Evolutionary conservation across 1,140 invertebrate genomes (phyloP).

Genomic region (roundworm (Caenorhabditis elegans)): DNA sequence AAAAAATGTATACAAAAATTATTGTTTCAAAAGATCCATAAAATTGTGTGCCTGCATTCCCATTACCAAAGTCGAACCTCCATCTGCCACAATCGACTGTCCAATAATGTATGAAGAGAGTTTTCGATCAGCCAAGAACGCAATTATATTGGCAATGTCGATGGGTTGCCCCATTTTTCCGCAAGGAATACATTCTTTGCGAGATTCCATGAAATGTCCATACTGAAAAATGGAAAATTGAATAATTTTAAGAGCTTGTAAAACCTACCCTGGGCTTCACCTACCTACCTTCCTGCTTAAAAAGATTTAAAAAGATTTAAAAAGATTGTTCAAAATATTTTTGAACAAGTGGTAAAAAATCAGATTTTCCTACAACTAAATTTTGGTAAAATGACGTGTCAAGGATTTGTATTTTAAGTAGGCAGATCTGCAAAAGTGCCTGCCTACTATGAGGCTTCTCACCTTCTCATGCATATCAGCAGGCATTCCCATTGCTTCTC

Average conservation of each 20-base stretch:
- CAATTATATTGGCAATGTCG: not conserved
- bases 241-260: too few species aligned
- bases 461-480: not conserved
- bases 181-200: not conserved
- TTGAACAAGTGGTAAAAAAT: not conserved
- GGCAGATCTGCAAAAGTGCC: too few species aligned
- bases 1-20: not conserved
- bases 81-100: not conserved
- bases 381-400: too few species aligned
- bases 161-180: not conserved
- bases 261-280: too few species aligned
- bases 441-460: too few species aligned
- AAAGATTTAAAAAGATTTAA: too few species aligned
- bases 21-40: not conserved
- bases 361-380: too few species aligned
- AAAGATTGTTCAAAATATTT: too few species aligned
- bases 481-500: not conserved
- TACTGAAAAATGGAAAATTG: not conserved
- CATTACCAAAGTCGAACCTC: not conserved
- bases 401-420: too few species aligned
- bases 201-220: not conserved
- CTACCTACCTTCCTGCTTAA: too few species aligned
- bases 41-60: not conserved
- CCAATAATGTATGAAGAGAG: not conserved
- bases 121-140: slow-evolving; percentile 2